Base-by-base conservation (phyloP, 2,888 invertebrate species). In the Phortica magna region DNA sequence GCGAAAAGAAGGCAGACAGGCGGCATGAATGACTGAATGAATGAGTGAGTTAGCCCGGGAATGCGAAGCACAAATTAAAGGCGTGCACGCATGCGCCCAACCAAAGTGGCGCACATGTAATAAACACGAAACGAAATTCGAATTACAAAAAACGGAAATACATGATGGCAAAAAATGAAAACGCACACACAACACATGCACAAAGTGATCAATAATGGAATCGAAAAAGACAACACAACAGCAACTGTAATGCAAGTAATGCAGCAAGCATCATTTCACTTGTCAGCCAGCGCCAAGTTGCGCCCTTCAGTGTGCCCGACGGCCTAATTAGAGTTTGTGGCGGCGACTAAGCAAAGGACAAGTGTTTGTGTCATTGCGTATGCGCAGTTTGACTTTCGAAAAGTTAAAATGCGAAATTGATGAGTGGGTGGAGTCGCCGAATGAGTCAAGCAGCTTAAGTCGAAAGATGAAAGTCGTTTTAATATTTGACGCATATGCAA, bases 181-280 rank as follows among this genome's bases (percentile, higher is more conserved):
- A 74, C 73, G 70, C 78, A 68, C 78, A 80, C 81, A 53, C 72
- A 65, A 39, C n/a, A 19, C 53, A 48, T 31, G 53, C n/a, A 19
- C 53, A 53, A 71, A 71, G 70, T 71, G 84, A 88, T 87, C 85
- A 84, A 87, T 87, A 88, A 84, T 79, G 82, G 80, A 80, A 68
- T 68, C 3, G 19, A 70, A 48, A 53, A 48, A 9, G 9, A 19
- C 22, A n/a, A n/a, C n/a, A n/a, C n/a, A n/a, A n/a, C n/a, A n/a
- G n/a, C n/a, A n/a, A 14, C 9, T 48, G 53, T 53, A 43, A 48
- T n/a, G n/a, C 17, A 14, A 76, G 39, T 73, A 76, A 77, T 76
- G 76, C 76, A 79, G 53, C 53, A 71, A 78, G 78, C 12, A 80
- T 78, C 81, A 81, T 82, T 83, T 79, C 81, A 83, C 82, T 83